These are phyloP conservation scores for Muntiacus reevesi DNA, from an alignment of 2,113 vertebrate genomes.

Conservation along the genomic window DNA sequence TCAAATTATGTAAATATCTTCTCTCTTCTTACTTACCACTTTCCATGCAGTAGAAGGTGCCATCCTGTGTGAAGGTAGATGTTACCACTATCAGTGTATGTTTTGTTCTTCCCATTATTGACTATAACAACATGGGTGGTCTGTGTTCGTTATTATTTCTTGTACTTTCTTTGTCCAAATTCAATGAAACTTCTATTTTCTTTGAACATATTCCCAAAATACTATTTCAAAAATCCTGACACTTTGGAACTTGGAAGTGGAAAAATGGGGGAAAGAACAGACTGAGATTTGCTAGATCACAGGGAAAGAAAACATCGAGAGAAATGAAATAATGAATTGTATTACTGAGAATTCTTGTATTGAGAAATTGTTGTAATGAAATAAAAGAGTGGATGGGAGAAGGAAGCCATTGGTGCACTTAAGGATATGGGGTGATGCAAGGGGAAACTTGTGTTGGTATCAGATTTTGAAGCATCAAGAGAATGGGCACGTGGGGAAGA, in stretches of 20 bases:
- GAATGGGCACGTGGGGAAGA: neutral
- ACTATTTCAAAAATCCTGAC: neutral
- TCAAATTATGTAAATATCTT: neutral
- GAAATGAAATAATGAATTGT: neutral
- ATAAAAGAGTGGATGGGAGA: neutral
- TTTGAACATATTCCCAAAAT: neutral
- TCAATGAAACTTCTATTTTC: neutral
- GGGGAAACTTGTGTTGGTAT: neutral
- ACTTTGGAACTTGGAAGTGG: neutral
- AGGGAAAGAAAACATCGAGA: neutral
- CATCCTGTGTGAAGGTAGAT: neutral
- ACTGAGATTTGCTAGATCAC: neutral
- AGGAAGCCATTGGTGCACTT: neutral
- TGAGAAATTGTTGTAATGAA: neutral
- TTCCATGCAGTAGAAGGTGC: neutral
- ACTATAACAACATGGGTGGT: neutral
- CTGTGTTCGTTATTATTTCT: neutral
- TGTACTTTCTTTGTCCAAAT: neutral
- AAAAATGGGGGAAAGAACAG: neutral
- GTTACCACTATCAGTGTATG: fast-evolving
- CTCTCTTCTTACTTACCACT: neutral
- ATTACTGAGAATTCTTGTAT: neutral
- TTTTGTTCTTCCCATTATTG: neutral
- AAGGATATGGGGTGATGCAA: neutral
- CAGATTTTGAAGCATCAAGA: neutral